These are phyloP conservation scores for Melanotaenia duboulayi DNA, from an alignment of 2,113 vertebrate genomes.

Conservation along the genomic window DNA sequence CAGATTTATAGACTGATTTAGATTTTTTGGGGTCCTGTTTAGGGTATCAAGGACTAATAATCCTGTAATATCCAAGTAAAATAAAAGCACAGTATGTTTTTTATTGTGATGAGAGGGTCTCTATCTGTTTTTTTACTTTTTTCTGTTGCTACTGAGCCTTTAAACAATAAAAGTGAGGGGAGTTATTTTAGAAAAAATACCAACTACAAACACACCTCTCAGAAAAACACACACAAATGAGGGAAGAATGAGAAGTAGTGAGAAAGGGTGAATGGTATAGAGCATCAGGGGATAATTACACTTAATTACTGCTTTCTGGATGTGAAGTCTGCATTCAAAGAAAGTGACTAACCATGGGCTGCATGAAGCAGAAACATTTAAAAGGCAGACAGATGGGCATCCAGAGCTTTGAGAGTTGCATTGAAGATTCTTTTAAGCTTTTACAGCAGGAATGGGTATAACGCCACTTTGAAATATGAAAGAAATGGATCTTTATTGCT, in stretches of 20 bases:
- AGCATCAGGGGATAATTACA: conserved; percentile 69
- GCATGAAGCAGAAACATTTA: conserved; percentile 41
- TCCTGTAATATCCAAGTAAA: neutral
- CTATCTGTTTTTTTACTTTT: neutral
- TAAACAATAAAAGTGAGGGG: neutral
- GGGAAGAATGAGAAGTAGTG: conserved; percentile 47
- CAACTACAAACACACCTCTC: conserved; percentile 40
- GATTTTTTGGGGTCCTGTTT: neutral
- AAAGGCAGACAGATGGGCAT: conserved; percentile 40
- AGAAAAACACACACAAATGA: conserved; percentile 38
- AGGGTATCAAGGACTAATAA: neutral
- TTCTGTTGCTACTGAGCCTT: neutral
- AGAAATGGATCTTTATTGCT: conserved; percentile 43
- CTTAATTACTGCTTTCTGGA: conserved; percentile 67
- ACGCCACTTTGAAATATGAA: conserved; percentile 48
- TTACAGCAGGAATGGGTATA: conserved; percentile 27
- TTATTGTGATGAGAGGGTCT: neutral
- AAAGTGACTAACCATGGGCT: conserved; percentile 59
- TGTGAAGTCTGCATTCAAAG: conserved; percentile 69
- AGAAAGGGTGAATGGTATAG: conserved; percentile 44
- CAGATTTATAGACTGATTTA: neutral
- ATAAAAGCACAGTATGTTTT: neutral
- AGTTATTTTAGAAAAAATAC: conserved; percentile 37
- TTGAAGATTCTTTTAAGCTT: conserved; percentile 19
- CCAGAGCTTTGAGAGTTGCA: conserved; percentile 36